Evolutionary conservation across 2,113 vertebrate genomes (phyloP).

Genomic region (Myxocyprinus asiaticus): DNA sequence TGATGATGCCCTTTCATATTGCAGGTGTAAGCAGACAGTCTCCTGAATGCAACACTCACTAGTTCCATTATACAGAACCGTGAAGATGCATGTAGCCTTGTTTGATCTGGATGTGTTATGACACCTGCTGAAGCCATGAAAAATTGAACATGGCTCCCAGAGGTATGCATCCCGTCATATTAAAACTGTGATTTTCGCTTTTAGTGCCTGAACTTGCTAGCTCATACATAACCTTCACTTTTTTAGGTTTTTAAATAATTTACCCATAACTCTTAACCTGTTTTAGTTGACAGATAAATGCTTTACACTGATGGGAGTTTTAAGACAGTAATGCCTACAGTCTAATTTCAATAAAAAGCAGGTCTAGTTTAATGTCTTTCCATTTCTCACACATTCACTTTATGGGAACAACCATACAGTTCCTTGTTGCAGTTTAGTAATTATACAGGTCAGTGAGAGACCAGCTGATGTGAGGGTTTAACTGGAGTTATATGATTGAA

Average conservation of each 20-base stretch:
- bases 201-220: slow-evolving; percentile 34
- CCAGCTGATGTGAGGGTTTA: too few species aligned
- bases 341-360: slow-evolving; percentile 5
- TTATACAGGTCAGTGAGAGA: too few species aligned
- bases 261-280: slow-evolving; percentile 8
- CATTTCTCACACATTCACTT: not conserved
- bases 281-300: slow-evolving; percentile 17
- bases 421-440: too few species aligned
- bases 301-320: slow-evolving; percentile 4
- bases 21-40: too few species aligned
- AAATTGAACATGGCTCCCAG: slow-evolving; percentile 70
- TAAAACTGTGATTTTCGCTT: slow-evolving; percentile 62
- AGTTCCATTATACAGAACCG: not conserved
- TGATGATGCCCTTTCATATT: too few species aligned
- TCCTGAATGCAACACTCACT: not conserved
- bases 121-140: slow-evolving; percentile 68
- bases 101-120: slow-evolving; percentile 72
- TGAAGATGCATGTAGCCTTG: slow-evolving; percentile 32
- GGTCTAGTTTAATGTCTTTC: not conserved
- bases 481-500: not conserved
- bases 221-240: not conserved
- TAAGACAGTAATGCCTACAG: not conserved
- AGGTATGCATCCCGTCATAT: slow-evolving; percentile 64
- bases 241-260: slow-evolving; percentile 6
- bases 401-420: too few species aligned